Evolutionary conservation across 2,888 invertebrate species (phyloP).

Genomic region (Phrixothrix hirtus): DNA sequence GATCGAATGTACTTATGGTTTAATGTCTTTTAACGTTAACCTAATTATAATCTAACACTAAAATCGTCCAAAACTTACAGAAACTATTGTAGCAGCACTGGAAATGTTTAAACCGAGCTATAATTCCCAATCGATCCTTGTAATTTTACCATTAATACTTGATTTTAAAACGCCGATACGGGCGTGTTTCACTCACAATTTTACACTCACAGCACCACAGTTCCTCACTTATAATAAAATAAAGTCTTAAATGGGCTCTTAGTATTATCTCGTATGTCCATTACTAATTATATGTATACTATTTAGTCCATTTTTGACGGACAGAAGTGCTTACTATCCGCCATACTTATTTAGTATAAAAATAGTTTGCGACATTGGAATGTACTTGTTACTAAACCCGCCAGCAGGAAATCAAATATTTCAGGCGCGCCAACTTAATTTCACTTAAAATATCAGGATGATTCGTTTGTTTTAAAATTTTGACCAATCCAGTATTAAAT

Average conservation of each 20-base stretch:
- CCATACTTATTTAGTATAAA: slow-evolving; percentile 54
- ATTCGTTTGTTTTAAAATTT: too few relatives aligned
- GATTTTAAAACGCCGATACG: not conserved
- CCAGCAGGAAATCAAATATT: not conserved
- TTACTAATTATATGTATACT: slow-evolving; percentile 28
- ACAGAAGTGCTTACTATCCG: slow-evolving; percentile 45
- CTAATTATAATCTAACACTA: slow-evolving; percentile 49
- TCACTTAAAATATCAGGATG: too few relatives aligned
- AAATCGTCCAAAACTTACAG: slow-evolving; percentile 12
- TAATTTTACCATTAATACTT: too few relatives aligned
- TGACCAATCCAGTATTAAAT: too few relatives aligned
- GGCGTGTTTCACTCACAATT: slow-evolving; percentile 17
- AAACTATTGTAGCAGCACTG: not conserved
- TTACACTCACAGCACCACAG: slow-evolving; percentile 18
- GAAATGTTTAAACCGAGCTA: slow-evolving; percentile 2
- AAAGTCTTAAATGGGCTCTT: slow-evolving; percentile 24
- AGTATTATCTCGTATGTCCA: slow-evolving; percentile 26
- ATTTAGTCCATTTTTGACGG: slow-evolving; percentile 45
- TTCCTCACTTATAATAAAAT: slow-evolving; percentile 28
- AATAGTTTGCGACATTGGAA: slow-evolving; percentile 51
- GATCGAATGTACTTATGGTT: slow-evolving; percentile 24
- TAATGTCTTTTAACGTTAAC: slow-evolving; percentile 52
- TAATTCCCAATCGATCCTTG: too few relatives aligned
- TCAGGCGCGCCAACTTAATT: not conserved
- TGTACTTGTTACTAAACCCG: slow-evolving; percentile 35